phyloP scores from a whole-genome alignment of 2,888 invertebrate species.

The Pachydiplax longipennis region DNA sequence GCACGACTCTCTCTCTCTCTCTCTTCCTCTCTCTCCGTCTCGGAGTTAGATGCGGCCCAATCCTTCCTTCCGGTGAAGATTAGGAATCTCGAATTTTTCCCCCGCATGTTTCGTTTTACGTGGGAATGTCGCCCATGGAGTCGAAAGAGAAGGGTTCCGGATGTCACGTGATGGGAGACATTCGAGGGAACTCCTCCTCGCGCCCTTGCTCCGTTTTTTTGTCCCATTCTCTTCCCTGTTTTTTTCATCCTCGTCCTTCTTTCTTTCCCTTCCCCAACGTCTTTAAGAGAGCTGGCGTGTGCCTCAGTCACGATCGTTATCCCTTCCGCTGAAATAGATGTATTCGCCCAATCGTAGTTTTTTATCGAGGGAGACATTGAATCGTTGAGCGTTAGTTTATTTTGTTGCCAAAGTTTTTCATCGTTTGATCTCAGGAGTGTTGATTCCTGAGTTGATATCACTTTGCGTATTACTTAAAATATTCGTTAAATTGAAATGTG shows the following conservation, averaged over 20 bases:
- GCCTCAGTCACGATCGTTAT: neutral
- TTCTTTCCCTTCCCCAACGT: neutral
- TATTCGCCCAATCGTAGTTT: neutral
- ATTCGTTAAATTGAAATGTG: too few species aligned
- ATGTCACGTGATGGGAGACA: conserved; percentile 38
- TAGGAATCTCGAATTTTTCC: neutral
- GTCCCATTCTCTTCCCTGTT: neutral
- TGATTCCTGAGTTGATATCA: too few species aligned
- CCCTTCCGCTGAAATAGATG: neutral
- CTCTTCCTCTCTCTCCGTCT: too few species aligned
- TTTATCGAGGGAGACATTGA: too few species aligned
- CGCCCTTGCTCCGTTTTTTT: neutral
- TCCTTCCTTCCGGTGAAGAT: neutral
- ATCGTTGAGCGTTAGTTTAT: too few species aligned
- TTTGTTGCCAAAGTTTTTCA: too few species aligned
- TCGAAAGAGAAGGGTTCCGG: neutral
- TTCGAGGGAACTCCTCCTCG: neutral
- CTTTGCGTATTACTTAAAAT: too few species aligned
- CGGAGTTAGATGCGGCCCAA: neutral
- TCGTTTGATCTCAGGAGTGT: too few species aligned
- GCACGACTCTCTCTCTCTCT: too few species aligned
- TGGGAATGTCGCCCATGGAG: neutral
- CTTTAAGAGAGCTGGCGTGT: neutral
- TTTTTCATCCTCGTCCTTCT: neutral
- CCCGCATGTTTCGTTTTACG: neutral